Evolutionary conservation across 2,797 vertebrate species (phyloP).

Genomic region (Scyliorhinus canicula): DNA sequence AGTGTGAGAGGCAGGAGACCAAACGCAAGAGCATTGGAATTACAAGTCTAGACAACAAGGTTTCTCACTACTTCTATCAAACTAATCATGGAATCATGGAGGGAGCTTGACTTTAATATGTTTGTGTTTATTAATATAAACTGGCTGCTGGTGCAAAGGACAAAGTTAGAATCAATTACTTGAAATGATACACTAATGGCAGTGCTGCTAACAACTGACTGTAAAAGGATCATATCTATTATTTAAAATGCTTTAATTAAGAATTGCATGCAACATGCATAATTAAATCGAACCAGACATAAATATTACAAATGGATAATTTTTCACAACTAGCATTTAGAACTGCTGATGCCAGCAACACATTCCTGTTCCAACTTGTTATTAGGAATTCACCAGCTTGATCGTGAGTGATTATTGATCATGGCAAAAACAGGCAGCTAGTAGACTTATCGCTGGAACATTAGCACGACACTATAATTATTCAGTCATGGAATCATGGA

Average conservation of each 20-base stretch:
- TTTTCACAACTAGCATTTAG: neutral
- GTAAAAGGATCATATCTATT: neutral
- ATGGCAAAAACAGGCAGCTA: neutral
- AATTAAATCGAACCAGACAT: neutral
- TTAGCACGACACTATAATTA: neutral
- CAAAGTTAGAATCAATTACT: slow-evolving; percentile 19
- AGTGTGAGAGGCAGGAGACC: neutral
- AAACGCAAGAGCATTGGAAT: neutral
- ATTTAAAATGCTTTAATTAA: slow-evolving; percentile 16
- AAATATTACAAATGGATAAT: slow-evolving; percentile 10
- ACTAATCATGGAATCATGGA: too few relatives aligned
- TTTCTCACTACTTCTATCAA: neutral
- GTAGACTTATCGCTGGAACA: neutral
- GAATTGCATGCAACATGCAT: neutral
- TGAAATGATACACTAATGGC: neutral
- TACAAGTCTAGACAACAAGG: neutral
- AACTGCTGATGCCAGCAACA: slow-evolving; percentile 2
- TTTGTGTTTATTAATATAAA: neutral
- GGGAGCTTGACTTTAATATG: neutral
- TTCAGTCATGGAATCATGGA: neutral
- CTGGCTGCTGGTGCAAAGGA: neutral
- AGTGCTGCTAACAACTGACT: neutral
- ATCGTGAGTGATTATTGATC: neutral
- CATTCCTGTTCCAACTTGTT: neutral
- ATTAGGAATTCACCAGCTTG: neutral